Conservation (phyloP, 2,888 invertebrate genomes). For the Acanthosepion lycidas region DNA sequence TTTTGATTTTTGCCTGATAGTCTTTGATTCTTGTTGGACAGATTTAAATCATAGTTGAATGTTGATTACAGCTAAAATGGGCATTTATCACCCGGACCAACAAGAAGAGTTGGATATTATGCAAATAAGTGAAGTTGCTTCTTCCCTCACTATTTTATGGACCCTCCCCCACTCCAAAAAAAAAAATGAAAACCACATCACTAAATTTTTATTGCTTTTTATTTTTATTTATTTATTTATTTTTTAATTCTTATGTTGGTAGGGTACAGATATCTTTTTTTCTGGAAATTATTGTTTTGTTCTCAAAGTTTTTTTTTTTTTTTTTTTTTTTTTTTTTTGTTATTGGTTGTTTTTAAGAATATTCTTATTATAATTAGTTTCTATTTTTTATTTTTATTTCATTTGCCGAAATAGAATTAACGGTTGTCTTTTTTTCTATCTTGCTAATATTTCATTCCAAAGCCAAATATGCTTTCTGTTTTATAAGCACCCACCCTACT, state of each 20-base stretch:
- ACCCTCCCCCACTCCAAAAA: background rate
- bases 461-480: background rate
- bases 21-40: constrained; percentile 37
- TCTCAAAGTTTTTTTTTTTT: background rate
- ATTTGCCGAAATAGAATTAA: constrained; percentile 1
- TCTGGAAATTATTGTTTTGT: background rate
- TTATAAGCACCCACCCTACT: background rate
- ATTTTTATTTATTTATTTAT: background rate
- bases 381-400: background rate
- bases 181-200: too few relatives aligned
- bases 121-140: background rate
- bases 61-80: constrained; percentile 43
- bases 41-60: constrained; percentile 17
- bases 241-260: background rate
- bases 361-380: background rate
- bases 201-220: background rate
- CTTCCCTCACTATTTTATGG: background rate
- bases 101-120: constrained; percentile 39
- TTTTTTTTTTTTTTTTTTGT: background rate
- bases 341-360: background rate
- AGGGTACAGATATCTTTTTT: background rate
- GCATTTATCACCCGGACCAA: constrained; percentile 37
- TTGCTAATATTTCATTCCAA: background rate
- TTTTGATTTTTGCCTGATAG: constrained; percentile 43
- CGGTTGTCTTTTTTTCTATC: background rate